Percentiles rank a stretch among this genome's conserved stretches.
phyloP scores from a whole-genome alignment of 2,888 invertebrate species.

The Nomada hirtipes region DNA sequence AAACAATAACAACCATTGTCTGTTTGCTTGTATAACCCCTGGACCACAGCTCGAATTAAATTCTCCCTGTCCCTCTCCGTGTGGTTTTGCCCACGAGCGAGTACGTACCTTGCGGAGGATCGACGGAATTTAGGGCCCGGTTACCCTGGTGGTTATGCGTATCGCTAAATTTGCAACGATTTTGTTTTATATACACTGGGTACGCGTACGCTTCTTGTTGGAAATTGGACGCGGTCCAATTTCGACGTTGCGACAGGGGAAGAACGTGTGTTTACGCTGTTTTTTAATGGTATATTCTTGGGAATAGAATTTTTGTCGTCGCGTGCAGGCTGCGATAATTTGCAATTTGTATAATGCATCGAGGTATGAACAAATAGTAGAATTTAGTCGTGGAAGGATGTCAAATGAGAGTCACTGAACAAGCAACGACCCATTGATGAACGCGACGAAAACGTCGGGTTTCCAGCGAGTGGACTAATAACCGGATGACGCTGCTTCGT shows the following conservation, averaged over 20 bases:
- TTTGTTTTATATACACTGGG: neutral
- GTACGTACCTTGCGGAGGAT: constrained; percentile 29
- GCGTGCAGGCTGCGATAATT: too few species aligned
- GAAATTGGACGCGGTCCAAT: too few species aligned
- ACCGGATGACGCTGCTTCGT: constrained; percentile 69
- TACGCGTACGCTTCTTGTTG: too few species aligned
- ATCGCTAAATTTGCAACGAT: neutral
- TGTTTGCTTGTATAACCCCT: constrained; percentile 74
- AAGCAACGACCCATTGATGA: constrained; percentile 66
- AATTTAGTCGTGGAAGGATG: neutral
- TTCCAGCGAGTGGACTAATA: constrained; percentile 72
- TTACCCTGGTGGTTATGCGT: neutral
- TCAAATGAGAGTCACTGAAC: constrained; percentile 67
- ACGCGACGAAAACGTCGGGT: constrained; percentile 73
- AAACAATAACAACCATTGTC: constrained; percentile 80
- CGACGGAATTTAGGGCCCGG: constrained; percentile 7
- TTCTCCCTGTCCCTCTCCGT: constrained; percentile 31
- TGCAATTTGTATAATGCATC: neutral
- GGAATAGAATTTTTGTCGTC: neutral
- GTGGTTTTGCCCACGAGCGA: constrained; percentile 18
- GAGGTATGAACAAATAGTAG: neutral
- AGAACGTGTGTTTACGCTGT: too few species aligned
- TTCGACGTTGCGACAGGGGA: too few species aligned
- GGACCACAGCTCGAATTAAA: constrained; percentile 68
- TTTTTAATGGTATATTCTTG: too few species aligned